These are phyloP conservation scores for Peromyscus californicus DNA, from an alignment of 2,113 vertebrate species.

Conservation along the genomic window DNA sequence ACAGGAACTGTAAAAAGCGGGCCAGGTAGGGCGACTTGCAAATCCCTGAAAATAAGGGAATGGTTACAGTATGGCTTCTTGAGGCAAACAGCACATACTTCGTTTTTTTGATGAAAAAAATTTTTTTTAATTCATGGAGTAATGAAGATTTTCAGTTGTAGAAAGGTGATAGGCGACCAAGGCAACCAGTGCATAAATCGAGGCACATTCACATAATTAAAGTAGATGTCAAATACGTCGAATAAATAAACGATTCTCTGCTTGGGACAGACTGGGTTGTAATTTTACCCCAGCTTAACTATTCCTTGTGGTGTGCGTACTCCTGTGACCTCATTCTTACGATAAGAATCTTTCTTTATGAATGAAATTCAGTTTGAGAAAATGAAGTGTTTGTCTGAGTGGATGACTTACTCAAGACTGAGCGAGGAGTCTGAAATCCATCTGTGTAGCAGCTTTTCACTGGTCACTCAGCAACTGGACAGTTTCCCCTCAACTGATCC, in stretches of 20 bases:
- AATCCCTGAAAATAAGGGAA: constrained; percentile 56
- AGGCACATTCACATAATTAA: constrained; percentile 30
- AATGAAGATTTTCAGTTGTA: constrained; percentile 34
- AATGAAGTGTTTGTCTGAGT: constrained; percentile 14
- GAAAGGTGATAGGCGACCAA: not conserved
- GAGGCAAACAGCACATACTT: not conserved
- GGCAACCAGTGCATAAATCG: constrained; percentile 30
- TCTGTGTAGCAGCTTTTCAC: not conserved
- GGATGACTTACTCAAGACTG: not conserved
- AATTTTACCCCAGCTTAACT: constrained; percentile 50
- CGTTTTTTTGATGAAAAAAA: not conserved
- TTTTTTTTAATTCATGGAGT: constrained; percentile 18
- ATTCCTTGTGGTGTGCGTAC: not conserved
- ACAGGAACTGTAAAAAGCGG: not conserved
- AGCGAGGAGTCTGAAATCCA: not conserved
- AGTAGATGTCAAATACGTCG: not conserved
- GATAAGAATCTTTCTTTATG: not conserved
- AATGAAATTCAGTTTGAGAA: constrained; percentile 67
- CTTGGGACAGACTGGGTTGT: not conserved
- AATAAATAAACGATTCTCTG: constrained; percentile 47
- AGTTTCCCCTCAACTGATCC: not conserved
- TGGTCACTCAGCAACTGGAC: not conserved
- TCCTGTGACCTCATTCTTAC: constrained; percentile 28
- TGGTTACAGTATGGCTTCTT: not conserved
- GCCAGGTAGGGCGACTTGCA: not conserved